Percentiles rank a stretch among this genome's conserved stretches.
These are phyloP conservation scores for Zelleria hepariella DNA, from an alignment of 2,888 invertebrate genomes.

Conservation along the genomic window DNA sequence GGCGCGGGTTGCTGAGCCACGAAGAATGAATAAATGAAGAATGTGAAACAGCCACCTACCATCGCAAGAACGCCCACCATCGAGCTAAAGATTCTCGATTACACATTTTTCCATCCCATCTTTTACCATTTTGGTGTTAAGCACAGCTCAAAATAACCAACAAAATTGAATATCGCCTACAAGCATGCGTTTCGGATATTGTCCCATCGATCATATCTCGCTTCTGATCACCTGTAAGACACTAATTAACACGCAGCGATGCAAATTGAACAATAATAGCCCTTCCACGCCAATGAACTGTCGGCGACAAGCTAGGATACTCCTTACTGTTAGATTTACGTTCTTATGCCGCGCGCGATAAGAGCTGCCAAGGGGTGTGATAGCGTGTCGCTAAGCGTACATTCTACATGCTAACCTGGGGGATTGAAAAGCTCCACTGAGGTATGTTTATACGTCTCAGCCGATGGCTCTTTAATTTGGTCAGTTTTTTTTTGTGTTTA, in stretches of 20 bases:
- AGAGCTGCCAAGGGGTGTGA: too few species aligned
- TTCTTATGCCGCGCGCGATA: constrained; percentile 10
- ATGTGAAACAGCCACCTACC: too few species aligned
- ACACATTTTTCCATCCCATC: neutral
- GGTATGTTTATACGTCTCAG: too few species aligned
- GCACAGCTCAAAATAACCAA: neutral
- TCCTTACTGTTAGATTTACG: neutral
- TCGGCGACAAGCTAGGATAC: neutral
- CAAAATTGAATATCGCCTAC: neutral
- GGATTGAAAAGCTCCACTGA: too few species aligned
- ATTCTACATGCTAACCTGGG: too few species aligned
- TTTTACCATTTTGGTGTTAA: neutral
- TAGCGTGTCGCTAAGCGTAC: too few species aligned
- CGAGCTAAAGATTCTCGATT: neutral
- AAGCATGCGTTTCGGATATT: neutral
- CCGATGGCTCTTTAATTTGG: too few species aligned
- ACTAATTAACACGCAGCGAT: neutral
- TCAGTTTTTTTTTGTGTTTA: too few species aligned
- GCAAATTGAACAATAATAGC: neutral
- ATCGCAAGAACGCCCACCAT: too few species aligned
- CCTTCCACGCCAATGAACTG: neutral
- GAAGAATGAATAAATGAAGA: too few species aligned
- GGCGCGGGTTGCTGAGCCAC: too few species aligned
- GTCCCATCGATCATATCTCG: neutral
- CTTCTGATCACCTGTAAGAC: neutral